Base-by-base conservation (phyloP, 2,113 vertebrate genomes). In the Microcebus jonahi region DNA sequence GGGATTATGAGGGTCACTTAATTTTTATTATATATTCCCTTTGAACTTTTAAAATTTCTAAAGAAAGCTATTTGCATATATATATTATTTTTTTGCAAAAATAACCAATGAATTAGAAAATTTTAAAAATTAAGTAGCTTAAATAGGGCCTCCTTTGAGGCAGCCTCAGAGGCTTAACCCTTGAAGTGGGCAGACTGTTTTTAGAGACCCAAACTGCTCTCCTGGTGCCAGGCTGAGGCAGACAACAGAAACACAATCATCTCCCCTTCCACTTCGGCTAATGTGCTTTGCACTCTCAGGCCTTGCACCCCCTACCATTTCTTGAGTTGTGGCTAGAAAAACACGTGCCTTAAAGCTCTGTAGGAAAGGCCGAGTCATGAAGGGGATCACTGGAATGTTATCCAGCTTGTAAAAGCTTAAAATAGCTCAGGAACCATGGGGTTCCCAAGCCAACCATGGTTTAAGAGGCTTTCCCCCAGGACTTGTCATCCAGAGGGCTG, bases 1-100 rank as follows among this genome's bases (percentile, higher is more conserved):
- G 36, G 70, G 34, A 20, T 36, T 80, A 61, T 29, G 18, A 88
- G 45, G n/a, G 29, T 8, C 13, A 80, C 3, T 94, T 92, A 39
- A 88, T 83, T 87, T 94, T 83, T 36, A 77, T 91, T 59, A 75
- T 1, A 73, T 50, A 77, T 76, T 95, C 48, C 36, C 70, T 83
- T 86, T 82, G n/a, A 95, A 71, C 39, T 92, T 85, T 61, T 61
- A 76, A 82, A 50, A 27, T 23, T n/a, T 57, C 75, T 59, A 34
- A 61, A 36, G 14, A 42, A 83, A 77, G 80, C 17, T 90, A 36
- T 61, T 18, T 63, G 27, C 34, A 14, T 53, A 36, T 85, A 2
- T 55, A 7, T 57, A 20, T 57, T 57, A 2, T 57, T 86, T 63
- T 29, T 77, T 96, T 85, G 42, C 4, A 90, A 86, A 92, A 87